phyloP scores from a whole-genome alignment of 2,888 invertebrate species.

The Agelastica alni region DNA sequence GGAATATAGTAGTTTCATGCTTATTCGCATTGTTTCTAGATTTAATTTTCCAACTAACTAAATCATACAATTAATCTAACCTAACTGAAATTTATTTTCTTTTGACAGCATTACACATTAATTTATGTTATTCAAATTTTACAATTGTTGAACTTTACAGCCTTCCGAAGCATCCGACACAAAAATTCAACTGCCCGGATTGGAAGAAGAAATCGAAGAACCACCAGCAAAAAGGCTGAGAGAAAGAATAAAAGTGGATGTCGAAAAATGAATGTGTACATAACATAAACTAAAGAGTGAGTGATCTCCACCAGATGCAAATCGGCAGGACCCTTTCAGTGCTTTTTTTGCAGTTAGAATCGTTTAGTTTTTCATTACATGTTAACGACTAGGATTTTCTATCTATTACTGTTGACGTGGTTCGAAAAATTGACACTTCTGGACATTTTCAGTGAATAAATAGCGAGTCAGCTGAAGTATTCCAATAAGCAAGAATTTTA shows the following conservation, averaged over 20 bases:
- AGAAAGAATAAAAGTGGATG: conserved; percentile 51
- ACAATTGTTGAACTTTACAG: too few species aligned
- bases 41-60: too few species aligned
- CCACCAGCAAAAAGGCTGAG: conserved; percentile 55
- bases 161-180: conserved; percentile 82
- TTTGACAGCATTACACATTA: too few species aligned
- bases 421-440: conserved; percentile 15
- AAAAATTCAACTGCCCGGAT: conserved; percentile 74
- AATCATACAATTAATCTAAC: too few species aligned
- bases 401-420: conserved; percentile 11
- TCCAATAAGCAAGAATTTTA: too few species aligned
- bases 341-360: conserved; percentile 35
- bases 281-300: conserved; percentile 29
- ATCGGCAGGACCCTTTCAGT: conserved; percentile 24
- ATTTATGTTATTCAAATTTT: too few species aligned
- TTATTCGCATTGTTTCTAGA: too few species aligned
- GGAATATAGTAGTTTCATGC: too few species aligned
- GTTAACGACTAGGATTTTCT: conserved; percentile 34
- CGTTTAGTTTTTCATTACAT: conserved; percentile 28
- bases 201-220: conserved; percentile 60
- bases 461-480: too few species aligned
- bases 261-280: conserved; percentile 48
- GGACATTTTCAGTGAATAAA: conserved; percentile 4
- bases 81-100: too few species aligned
- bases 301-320: conserved; percentile 34